Base-by-base conservation (phyloP, 2,113 vertebrate genomes). In the Hemibagrus wyckioides region DNA sequence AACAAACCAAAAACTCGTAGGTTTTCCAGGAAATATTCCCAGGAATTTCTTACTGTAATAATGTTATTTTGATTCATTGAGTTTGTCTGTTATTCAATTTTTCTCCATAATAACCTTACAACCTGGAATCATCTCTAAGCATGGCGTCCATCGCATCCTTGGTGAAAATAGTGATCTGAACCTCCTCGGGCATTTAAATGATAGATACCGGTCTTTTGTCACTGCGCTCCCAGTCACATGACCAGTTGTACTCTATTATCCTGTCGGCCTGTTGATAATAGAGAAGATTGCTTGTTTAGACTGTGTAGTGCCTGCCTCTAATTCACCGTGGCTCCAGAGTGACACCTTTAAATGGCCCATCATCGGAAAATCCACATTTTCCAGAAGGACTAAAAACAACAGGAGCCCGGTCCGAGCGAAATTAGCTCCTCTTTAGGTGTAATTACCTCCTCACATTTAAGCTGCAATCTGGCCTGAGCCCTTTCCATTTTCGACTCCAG, bases 321-420 rank as follows among this genome's bases (percentile, higher is more conserved):
- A 97, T 97, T 98, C 95, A 92, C 95, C 90, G 92, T 97, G 97
- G 97, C 97, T 97, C 97, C 97, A 97, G 93, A 88, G 93, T 97
- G 96, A 97, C 96, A 97, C 95, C 95, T 96, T 96, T 96, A 97
- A 98, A 96, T 94, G 95, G 93, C 93, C 86, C 95, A 95, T 96
- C 96, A 96, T 96, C 95, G 94, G 95, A 96, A 96, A 97, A 96
- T 93, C 95, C 96, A 96, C 94, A 96, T 97, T 97, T 96, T 94
- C 92, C 95, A 95, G 94, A 95, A 95, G 94, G 92, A 93, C 95
- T 96, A 95, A 94, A 96, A 96, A 96, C 91, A 93, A 92, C 94
- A 96, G 93, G 93, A 94, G 94, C 91, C 93, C 88, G 89, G 93
- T 93, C 73, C 93, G 95, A 94, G 95, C 80, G 89, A 96, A 97